Evolutionary conservation across 1,140 invertebrate species (phyloP).

Genomic region (Penaeus indicus): DNA sequence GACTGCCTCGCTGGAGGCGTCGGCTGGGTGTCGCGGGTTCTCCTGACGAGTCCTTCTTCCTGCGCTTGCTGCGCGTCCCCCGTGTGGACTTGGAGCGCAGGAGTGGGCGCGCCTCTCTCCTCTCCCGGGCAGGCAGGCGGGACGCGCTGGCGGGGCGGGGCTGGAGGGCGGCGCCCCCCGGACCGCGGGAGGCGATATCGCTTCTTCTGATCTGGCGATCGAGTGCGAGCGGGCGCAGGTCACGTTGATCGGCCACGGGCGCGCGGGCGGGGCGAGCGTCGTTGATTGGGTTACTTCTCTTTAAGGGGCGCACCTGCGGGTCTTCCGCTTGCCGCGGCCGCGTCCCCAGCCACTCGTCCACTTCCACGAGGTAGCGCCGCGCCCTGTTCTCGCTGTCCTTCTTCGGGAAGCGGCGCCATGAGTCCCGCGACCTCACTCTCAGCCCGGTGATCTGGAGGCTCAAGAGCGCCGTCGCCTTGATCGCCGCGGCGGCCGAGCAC

Average conservation of each 20-base stretch:
- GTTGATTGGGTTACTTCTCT: slow-evolving; percentile 12
- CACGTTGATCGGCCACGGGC: slow-evolving; percentile 48
- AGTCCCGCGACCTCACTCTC: not conserved
- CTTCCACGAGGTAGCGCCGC: slow-evolving; percentile 43
- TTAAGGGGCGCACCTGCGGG: slow-evolving; percentile 19
- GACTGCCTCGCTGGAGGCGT: too few relatives aligned
- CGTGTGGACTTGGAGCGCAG: too few relatives aligned
- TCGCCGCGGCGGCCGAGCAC: not conserved
- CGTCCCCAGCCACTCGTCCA: slow-evolving; percentile 21
- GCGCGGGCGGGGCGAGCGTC: not conserved
- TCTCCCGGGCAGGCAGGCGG: too few relatives aligned
- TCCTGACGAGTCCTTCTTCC: too few relatives aligned
- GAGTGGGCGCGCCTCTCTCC: too few relatives aligned
- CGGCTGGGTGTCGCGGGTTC: too few relatives aligned
- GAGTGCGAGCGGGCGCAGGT: not conserved
- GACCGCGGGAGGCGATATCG: too few relatives aligned
- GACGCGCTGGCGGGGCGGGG: too few relatives aligned
- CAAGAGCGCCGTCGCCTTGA: not conserved
- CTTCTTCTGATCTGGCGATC: too few relatives aligned
- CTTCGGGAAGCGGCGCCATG: slow-evolving; percentile 6
- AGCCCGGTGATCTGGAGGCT: slow-evolving; percentile 39
- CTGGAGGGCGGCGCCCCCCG: too few relatives aligned
- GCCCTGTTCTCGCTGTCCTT: slow-evolving; percentile 46
- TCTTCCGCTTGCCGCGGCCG: slow-evolving; percentile 21
- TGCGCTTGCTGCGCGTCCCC: too few relatives aligned